These are phyloP conservation scores for Noctuana brunneofusca DNA, from an alignment of 2,888 invertebrate species.

Conservation along the genomic window DNA sequence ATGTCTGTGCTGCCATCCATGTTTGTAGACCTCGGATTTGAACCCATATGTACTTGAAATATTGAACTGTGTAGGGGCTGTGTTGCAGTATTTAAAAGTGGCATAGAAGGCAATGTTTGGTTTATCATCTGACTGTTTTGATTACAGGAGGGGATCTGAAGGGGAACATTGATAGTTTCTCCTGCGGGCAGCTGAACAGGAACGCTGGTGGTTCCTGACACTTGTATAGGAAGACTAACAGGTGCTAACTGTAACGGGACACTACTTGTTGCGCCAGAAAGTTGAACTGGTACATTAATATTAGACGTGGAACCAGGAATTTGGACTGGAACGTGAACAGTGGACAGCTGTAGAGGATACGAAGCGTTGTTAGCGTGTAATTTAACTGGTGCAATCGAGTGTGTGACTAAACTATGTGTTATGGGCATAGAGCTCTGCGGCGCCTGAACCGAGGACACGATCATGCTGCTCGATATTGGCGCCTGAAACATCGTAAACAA, in stretches of 20 bases:
- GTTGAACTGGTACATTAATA: slow-evolving; percentile 75
- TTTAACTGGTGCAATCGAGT: slow-evolving; percentile 75
- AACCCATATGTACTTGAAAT: slow-evolving; percentile 76
- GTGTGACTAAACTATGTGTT: slow-evolving; percentile 72
- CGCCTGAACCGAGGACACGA: slow-evolving; percentile 76
- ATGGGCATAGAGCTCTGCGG: slow-evolving; percentile 75
- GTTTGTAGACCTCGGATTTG: slow-evolving; percentile 59
- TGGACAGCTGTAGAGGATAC: slow-evolving; percentile 73
- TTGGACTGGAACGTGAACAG: slow-evolving; percentile 78
- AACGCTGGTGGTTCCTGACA: slow-evolving; percentile 68
- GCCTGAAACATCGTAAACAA: slow-evolving; percentile 68
- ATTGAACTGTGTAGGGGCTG: slow-evolving; percentile 71
- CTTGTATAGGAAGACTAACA: slow-evolving; percentile 74
- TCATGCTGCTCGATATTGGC: slow-evolving; percentile 79
- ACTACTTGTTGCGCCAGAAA: slow-evolving; percentile 65
- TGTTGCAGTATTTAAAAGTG: slow-evolving; percentile 63
- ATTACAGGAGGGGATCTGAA: slow-evolving; percentile 64
- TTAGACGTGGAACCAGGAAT: slow-evolving; percentile 73
- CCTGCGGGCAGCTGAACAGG: slow-evolving; percentile 74
- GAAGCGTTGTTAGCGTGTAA: slow-evolving; percentile 68
- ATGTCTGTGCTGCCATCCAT: slow-evolving; percentile 67
- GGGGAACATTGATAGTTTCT: slow-evolving; percentile 74
- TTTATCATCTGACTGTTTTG: slow-evolving; percentile 69
- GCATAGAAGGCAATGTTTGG: slow-evolving; percentile 69
- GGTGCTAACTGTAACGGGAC: slow-evolving; percentile 72